Evolutionary conservation across 1,140 invertebrate genomes (phyloP), one percentile per base, ranked within the genome.

Genomic region (Scaptomyza graminum): DNA sequence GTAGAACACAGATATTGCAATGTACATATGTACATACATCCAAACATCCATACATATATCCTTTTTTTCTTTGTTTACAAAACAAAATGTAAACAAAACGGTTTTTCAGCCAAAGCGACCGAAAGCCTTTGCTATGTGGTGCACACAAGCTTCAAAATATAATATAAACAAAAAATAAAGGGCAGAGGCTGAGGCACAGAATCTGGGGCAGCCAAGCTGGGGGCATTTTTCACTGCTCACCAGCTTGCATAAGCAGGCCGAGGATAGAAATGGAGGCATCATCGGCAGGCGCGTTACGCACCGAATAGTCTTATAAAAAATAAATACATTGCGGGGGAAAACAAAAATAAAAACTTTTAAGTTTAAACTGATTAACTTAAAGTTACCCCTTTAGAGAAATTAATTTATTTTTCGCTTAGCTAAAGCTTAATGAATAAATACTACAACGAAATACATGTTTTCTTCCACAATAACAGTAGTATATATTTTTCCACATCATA

Each of bases 11-110:
- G 80, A 83, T 83, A 60, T 62, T 82, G 77, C 65, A 60, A 55
- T 52, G 39, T 50, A 55, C 46, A 37, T 41, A 37, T n/a, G n/a
- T n/a, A n/a, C n/a, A n/a, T n/a, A n/a, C n/a, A n/a, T n/a, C n/a
- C 39, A 70, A 49, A 74, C 60, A 60, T 56, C 47, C 18, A 22
- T 13, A 55, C 47, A 13, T 34, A 54, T 18, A 46, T 74, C 67
- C 65, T 79, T 73, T 76, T 81, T 68, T 63, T 70, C 78, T 74
- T 85, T 90, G 87, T 90, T 90, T 90, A 90, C 75, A 90, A 90
- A 90, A 85, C 85, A 90, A 82, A 82, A 90, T 82, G 85, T 90
- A 90, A 90, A 90, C 85, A 90, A 90, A 81, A 82, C 54, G 81
- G 87, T 85, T 81, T 74, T 77, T 60, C 49, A 31, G 63, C 63